A percentile compares a stretch with the other conserved stretches of the same genome.
phyloP scores from a whole-genome alignment of 2,113 vertebrate genomes.

The Pteruthius melanotis region DNA sequence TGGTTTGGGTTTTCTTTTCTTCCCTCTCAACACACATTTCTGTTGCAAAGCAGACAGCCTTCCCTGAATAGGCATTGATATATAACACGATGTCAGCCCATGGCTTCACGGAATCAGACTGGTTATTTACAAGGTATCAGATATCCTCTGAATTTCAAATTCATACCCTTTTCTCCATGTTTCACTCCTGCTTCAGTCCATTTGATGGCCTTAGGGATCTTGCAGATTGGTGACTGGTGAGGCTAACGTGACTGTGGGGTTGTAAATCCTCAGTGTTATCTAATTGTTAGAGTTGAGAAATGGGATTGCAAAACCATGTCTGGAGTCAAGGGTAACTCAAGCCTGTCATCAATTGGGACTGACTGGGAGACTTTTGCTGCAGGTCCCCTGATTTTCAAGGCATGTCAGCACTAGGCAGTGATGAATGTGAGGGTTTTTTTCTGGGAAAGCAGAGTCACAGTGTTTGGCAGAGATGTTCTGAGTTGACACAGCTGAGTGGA shows the following conservation, averaged over 20 bases:
- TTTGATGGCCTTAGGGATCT: neutral
- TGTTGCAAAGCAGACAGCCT: constrained; percentile 32
- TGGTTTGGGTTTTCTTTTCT: neutral
- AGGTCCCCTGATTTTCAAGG: neutral
- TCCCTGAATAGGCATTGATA: constrained; percentile 25
- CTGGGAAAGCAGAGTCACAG: neutral
- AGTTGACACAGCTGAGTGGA: neutral
- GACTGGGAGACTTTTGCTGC: neutral
- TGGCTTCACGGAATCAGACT: neutral
- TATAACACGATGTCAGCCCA: neutral
- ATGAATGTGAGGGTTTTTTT: neutral
- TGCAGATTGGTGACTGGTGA: neutral
- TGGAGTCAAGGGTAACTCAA: neutral
- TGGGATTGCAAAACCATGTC: neutral
- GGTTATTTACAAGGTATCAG: constrained; percentile 45
- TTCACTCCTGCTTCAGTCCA: neutral
- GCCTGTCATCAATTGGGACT: neutral
- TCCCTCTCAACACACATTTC: neutral
- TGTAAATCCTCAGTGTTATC: neutral
- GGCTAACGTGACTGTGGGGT: neutral
- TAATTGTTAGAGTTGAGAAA: neutral
- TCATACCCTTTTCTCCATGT: neutral
- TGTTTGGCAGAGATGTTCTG: neutral
- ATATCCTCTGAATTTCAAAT: constrained; percentile 13
- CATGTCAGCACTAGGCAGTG: neutral